These are phyloP conservation scores for Zenarchopterus dispar DNA, from an alignment of 2,797 vertebrate genomes.

Conservation along the genomic window DNA sequence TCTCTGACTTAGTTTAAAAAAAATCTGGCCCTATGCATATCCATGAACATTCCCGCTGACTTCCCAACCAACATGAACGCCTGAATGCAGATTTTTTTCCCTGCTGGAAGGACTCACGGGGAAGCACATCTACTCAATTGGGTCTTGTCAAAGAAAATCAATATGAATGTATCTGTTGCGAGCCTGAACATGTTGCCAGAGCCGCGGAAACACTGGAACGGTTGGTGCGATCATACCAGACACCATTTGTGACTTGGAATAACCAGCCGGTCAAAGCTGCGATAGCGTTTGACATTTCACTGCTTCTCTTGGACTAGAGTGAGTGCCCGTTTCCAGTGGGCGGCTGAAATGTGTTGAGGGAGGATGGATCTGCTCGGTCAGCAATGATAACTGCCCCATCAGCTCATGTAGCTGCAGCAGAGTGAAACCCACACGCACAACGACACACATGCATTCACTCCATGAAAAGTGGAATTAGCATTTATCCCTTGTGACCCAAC, in stretches of 20 bases:
- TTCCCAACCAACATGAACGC: conserved; percentile 42
- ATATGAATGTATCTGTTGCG: conserved; percentile 76
- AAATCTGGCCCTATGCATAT: conserved; percentile 63
- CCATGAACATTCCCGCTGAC: conserved; percentile 59
- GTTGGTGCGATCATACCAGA: conserved; percentile 27
- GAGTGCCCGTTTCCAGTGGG: conserved; percentile 53
- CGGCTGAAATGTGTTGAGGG: conserved; percentile 38
- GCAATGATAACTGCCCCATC: conserved; percentile 66
- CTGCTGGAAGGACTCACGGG: conserved; percentile 30
- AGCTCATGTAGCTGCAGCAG: conserved; percentile 65
- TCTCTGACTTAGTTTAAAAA: conserved; percentile 37
- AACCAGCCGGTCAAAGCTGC: conserved; percentile 37
- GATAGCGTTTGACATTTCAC: conserved; percentile 44
- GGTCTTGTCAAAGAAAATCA: conserved; percentile 53
- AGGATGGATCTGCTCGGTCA: conserved; percentile 62
- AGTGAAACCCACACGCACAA: conserved; percentile 53
- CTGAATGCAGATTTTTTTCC: conserved; percentile 38
- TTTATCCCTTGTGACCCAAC: conserved; percentile 24
- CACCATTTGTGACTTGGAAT: conserved; percentile 30
- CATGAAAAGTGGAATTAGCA: conserved; percentile 25
- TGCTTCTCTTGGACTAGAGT: conserved; percentile 25
- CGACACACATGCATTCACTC: conserved; percentile 17
- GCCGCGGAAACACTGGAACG: conserved; percentile 28
- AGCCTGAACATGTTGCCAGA: conserved; percentile 54
- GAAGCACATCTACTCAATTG: conserved; percentile 60